These are phyloP conservation scores for Macrobrachium nipponense DNA, from an alignment of 1,140 invertebrate genomes.

Conservation along the genomic window DNA sequence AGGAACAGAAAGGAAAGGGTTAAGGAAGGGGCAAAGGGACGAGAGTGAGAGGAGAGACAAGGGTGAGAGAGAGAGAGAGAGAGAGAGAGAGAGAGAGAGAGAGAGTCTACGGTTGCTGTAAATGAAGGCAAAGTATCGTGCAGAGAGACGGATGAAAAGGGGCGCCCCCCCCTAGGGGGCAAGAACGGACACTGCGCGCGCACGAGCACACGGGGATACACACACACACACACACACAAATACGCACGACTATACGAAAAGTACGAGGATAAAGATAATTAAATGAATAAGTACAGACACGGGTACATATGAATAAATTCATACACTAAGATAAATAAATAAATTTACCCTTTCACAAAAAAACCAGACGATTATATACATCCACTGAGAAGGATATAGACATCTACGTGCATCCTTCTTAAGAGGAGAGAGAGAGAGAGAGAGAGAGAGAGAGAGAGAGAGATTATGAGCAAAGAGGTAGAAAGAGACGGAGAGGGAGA, in stretches of 20 bases:
- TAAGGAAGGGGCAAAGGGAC: not conserved
- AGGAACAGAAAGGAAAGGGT: not conserved
- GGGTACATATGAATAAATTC: too few relatives aligned
- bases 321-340: too few relatives aligned
- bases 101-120: not conserved
- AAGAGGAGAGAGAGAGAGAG: slow-evolving; percentile 27
- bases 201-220: not conserved
- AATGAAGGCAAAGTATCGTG: not conserved
- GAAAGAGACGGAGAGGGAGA: slow-evolving; percentile 29
- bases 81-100: slow-evolving; percentile 9
- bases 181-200: not conserved
- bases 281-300: too few relatives aligned
- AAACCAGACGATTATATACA: too few relatives aligned
- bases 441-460: slow-evolving; percentile 1
- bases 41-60: not conserved
- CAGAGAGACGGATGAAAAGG: not conserved
- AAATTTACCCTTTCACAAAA: too few relatives aligned
- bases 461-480: slow-evolving; percentile 20
- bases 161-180: not conserved
- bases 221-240: not conserved
- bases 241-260: too few relatives aligned
- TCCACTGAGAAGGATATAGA: too few relatives aligned
- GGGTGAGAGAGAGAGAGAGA: not conserved
- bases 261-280: too few relatives aligned
- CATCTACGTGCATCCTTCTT: too few relatives aligned